Conservation (phyloP, 2,888 invertebrate genomes). For the Chymomyza amoena region DNA sequence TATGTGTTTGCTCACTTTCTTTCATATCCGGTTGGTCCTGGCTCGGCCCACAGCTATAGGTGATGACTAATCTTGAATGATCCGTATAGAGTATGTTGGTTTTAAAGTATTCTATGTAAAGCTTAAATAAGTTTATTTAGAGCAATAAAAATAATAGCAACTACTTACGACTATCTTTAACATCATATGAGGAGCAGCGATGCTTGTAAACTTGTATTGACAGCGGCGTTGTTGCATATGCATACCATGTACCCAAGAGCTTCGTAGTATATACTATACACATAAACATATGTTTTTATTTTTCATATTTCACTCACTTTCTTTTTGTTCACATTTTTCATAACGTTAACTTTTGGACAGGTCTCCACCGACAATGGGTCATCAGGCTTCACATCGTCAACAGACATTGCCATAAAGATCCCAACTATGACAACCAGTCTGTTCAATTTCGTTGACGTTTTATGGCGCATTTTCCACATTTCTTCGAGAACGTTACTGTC, state of each 20-base stretch:
- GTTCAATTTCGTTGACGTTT: neutral
- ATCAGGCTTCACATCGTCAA: neutral
- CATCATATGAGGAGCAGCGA: constrained; percentile 44
- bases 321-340: constrained; percentile 14
- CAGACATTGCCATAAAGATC: neutral
- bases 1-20: constrained; percentile 17
- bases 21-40: neutral
- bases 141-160: neutral
- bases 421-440: neutral
- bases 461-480: neutral
- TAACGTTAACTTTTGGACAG: neutral
- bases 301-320: constrained; percentile 17
- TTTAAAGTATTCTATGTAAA: constrained; percentile 30
- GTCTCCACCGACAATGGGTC: neutral
- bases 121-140: no score
- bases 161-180: constrained; percentile 40
- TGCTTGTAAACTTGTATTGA: constrained; percentile 11
- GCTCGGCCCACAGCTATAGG: constrained; percentile 34
- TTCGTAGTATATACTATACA: constrained; percentile 4
- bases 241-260: constrained; percentile 54
- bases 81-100: constrained; percentile 42
- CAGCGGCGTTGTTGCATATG: constrained; percentile 47
- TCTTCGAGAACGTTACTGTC: neutral
- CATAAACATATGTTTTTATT: no score
- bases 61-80: constrained; percentile 17